A percentile compares a stretch with the other conserved stretches of the same genome.
phyloP scores from a whole-genome alignment of 2,797 vertebrate genomes.

The Sebastes vulpes region DNA sequence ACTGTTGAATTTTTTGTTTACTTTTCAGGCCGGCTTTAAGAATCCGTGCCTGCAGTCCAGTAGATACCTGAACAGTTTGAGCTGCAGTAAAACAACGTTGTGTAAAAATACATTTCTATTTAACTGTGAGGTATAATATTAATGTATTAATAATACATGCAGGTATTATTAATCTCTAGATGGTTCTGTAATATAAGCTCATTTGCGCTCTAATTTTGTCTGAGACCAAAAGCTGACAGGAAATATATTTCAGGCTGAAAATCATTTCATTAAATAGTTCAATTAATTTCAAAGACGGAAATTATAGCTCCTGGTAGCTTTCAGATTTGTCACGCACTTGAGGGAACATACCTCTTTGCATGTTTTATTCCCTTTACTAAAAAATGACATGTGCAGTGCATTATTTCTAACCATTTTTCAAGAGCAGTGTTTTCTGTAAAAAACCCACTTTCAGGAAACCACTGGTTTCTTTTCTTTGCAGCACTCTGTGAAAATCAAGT shows the following conservation, averaged over 20 bases:
- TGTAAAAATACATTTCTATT: constrained; percentile 29
- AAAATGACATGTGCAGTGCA: not conserved
- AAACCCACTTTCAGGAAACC: constrained; percentile 24
- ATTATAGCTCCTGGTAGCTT: constrained; percentile 48
- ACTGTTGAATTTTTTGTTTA: not conserved
- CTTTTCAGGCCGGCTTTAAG: not conserved
- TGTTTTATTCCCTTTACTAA: not conserved
- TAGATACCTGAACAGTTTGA: not conserved
- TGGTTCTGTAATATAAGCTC: constrained; percentile 50
- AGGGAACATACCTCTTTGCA: not conserved
- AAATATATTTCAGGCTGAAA: constrained; percentile 52
- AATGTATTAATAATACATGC: constrained; percentile 61
- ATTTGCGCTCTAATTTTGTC: constrained; percentile 50
- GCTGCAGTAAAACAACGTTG: constrained; percentile 27
- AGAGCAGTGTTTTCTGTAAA: constrained; percentile 18
- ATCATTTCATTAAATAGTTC: constrained; percentile 56
- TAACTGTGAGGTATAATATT: constrained; percentile 43
- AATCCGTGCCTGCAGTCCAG: not conserved
- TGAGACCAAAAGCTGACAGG: constrained; percentile 38
- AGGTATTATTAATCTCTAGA: constrained; percentile 43
- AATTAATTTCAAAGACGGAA: constrained; percentile 52
- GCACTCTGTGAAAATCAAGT: not conserved
- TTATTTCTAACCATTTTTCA: not conserved
- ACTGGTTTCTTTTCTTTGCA: constrained; percentile 25
- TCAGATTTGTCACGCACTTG: constrained; percentile 8